Evolutionary conservation across 2,113 vertebrate species (phyloP).

Genomic region (Saccopteryx leptura): DNA sequence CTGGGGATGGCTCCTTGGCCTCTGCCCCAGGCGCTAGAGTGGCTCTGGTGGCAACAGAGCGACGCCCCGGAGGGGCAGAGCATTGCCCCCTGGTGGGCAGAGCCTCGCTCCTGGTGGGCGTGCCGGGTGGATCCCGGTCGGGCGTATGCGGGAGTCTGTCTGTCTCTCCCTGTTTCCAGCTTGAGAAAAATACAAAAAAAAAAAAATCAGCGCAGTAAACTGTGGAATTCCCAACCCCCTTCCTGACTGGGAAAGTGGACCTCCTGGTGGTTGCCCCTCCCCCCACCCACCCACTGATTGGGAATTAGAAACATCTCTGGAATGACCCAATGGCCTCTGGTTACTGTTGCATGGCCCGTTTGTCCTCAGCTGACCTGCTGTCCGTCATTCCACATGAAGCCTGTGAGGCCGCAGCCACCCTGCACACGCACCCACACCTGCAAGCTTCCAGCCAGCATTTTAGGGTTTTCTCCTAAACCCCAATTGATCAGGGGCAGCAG

Average conservation of each 20-base stretch:
- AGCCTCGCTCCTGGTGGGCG: no score
- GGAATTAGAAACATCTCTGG: conserved; percentile 20
- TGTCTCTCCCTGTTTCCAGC: no score
- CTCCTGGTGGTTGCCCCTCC: not conserved
- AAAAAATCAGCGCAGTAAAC: not conserved
- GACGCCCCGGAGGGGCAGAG: no score
- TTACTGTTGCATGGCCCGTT: not conserved
- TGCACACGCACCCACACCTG: not conserved
- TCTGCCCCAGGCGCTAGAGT: no score
- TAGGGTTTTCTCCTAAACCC: not conserved
- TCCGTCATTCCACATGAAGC: not conserved
- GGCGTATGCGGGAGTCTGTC: no score
- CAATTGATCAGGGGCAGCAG: not conserved
- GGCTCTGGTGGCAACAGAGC: no score
- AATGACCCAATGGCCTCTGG: not conserved
- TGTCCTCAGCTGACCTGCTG: not conserved
- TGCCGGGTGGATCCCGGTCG: no score
- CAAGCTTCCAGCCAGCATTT: not conserved
- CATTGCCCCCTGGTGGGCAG: no score
- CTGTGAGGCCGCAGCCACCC: not conserved
- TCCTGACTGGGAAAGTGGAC: not conserved
- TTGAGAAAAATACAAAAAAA: no score
- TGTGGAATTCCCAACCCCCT: not conserved
- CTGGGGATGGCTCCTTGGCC: no score
- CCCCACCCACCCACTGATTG: not conserved